Base-by-base conservation (phyloP, 2,113 vertebrate species). In the Triplophysa tibetana region DNA sequence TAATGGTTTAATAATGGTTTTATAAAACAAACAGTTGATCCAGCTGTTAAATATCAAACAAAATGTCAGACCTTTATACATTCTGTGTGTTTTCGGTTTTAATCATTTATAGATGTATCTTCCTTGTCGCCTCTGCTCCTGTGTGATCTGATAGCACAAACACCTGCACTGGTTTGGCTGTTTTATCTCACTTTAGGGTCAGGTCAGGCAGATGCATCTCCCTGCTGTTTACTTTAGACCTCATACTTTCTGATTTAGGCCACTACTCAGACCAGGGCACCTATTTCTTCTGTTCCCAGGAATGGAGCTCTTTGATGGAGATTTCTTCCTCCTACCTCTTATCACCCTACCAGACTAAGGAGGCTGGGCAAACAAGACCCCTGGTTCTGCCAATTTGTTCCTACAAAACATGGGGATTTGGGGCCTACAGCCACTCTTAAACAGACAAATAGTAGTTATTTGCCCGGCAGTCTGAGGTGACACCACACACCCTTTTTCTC, bases 381-480 rank as follows among this genome's bases (percentile, higher is more conserved):
- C 43, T 77, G 63, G 85, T 87, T 88, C 88, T 86, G 89, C 88
- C 90, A 91, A 91, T 92, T 93, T 93, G 91, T 91, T 82, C 79
- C 82, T 86, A 93, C 92, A 92, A 93, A 86, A 91, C 87, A 85
- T 89, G 70, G 87, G 90, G 89, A 92, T 94, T 94, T 93, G 88
- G 88, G 88, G 76, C 76, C 88, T 86, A 84, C 77, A 23, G 79
- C 60, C 23, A 82, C 82, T 85, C 85, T 87, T 75, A 75, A 76
- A 63, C 83, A 79, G 87, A 89, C 33, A 85, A 91, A 87, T 86
- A 87, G 77, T 91, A 89, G 92, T 90, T 91, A 91, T 91, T 84
- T 88, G 86, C 82, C 87, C 91, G 90, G 86, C 88, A 89, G 89
- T 83, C 81, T 82, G 70, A 80, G 77, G 83, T 83, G 81, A 85